Base-by-base conservation (phyloP, 2,888 invertebrate genomes). In the Amitus sp. region DNA sequence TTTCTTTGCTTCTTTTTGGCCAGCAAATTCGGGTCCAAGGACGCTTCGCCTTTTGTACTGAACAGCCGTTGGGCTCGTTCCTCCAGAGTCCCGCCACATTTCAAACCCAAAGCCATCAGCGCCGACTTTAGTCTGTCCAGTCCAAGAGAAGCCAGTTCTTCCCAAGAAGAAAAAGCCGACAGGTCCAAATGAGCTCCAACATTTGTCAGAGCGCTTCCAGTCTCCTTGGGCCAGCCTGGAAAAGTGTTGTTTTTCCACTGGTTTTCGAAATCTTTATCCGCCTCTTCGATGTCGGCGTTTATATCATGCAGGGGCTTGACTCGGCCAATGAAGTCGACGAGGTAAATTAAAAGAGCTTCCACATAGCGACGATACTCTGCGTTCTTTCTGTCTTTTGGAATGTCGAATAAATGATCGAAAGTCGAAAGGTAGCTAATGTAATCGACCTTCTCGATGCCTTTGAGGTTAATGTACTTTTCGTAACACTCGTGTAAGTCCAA, bases 51-150 rank as follows among this genome's bases (percentile, higher is more conserved):
- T 83, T 99, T 99, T 0, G 96, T 98, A 61, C 92, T 92, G 80
- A 97, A 99, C 64, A 99, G 85, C 65, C 99, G 87, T 79, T 98
- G 95, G 0, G 99, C 99, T 71, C 99, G 87, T 83, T 99, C 98
- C 84, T 98, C 97, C 48, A 99, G 84, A 3, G 98, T 98, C 1
- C 98, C 99, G 54, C 99, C 99, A 84, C 99, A 99, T 83, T 99
- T 99, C 1, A 99, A 85, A 0, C 96, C 96, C 13, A 99, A 85
- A 2, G 98, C 98, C 90, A 98, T 93, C 10, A 98, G 84, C 0
- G 98, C 98, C 0, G 97, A 97, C 82, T 99, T 99, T 30, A 99
- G 86, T 77, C 99, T 89, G 85, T 99, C 99, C 69, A 99, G 83
- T 15, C 99, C 99, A 2, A 99, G 86, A 0, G 98, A 97, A 0